A percentile compares a stretch with the other conserved stretches of the same genome.
phyloP scores from a whole-genome alignment of 2,797 vertebrate species.

The Ficedula albicollis region DNA sequence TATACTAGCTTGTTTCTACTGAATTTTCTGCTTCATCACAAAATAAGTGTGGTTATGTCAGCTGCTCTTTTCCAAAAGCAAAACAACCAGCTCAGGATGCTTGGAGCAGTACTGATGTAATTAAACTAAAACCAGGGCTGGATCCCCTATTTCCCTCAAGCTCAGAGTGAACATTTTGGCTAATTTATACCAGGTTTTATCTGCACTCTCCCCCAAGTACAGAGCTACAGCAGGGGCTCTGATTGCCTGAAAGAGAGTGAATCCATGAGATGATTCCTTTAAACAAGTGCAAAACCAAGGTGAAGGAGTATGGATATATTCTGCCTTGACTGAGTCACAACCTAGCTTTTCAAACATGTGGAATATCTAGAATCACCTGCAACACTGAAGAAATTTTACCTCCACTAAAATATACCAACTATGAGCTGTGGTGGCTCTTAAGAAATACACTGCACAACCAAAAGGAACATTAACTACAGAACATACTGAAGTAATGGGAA shows the following conservation, averaged over 20 bases:
- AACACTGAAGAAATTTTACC: background rate
- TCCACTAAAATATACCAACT: background rate
- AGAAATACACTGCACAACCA: background rate
- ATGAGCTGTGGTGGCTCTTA: background rate
- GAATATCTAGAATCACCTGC: background rate
- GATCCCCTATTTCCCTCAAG: background rate
- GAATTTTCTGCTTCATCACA: background rate
- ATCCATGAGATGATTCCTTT: background rate
- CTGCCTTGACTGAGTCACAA: background rate
- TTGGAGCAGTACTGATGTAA: background rate
- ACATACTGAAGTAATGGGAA: background rate
- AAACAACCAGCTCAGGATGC: background rate
- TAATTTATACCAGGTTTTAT: background rate
- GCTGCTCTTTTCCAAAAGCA: background rate
- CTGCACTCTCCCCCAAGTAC: background rate
- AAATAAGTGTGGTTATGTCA: background rate
- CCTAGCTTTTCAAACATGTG: accelerated
- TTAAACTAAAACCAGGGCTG: background rate
- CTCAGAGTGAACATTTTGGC: background rate
- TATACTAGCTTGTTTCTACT: background rate
- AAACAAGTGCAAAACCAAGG: background rate
- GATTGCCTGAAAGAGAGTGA: background rate
- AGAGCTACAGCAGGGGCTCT: background rate
- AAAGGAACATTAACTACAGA: background rate
- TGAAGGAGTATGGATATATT: background rate